Evolutionary conservation across 1,140 invertebrate species (phyloP), one percentile per base, ranked within the genome.

Genomic region (Galendromus occidentalis): DNA sequence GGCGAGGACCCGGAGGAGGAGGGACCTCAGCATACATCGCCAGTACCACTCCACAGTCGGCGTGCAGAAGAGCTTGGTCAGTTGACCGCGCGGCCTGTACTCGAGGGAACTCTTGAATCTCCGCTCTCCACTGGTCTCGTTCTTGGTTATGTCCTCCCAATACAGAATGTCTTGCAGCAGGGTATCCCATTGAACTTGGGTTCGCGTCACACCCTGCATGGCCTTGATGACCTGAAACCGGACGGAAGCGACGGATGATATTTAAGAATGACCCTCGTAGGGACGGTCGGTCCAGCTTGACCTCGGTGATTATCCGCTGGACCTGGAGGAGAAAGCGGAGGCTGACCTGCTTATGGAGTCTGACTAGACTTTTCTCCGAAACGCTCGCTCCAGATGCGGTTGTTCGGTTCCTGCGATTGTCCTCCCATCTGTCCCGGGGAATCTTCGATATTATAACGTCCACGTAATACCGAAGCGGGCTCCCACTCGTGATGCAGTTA

Each of bases 401-500:
- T 14, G 51, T 59, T 17, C 82, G 79, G 4, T 82, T 77, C 12
- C 82, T 78, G 70, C 79, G 81, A 72, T 87, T 84, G 42, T 82
- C 79, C 70, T 88, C 86, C 17, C 82, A 79, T 66, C 90, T 73
- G 75, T 87, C 84, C 20, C 81, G 76, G 1, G 86, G 85, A 67
- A 95, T 83, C 77, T 94, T 93, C 70, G 85, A 82, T 64, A 93
- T 78, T 72, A 97, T 93, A 0, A 86, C 91, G 71, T 95, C 90
- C 63, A 82, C 73, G 72, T 77, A 74, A 66, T 73, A 72, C 66
- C 79, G 73, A 9, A 79, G 70, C 7, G 77, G 75, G 70, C 80
- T 75, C 67, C 74, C 51, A 17, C n/a, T 59, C 14, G 51, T 59
- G 51, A 59, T 59, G 22, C 51, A 59, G 51, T 25, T 59, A 33